Conservation (phyloP, 2,113 vertebrate genomes). For the Microtus montanus region DNA sequence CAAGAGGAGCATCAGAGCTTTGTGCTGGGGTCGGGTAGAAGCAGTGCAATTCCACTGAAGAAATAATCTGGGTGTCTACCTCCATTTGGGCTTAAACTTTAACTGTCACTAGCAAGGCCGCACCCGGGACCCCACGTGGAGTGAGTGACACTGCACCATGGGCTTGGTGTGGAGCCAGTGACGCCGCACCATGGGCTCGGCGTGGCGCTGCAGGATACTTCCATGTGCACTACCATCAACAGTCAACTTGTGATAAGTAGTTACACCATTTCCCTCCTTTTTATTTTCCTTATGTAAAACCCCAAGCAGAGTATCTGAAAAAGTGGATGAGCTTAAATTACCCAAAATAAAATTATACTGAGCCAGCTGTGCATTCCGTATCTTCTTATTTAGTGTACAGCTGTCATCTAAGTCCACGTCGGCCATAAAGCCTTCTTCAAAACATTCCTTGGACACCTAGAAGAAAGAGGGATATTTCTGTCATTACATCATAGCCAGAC, state of each 20-base stretch:
- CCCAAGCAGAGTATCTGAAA: background rate
- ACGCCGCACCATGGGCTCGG: background rate
- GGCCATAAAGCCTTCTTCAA: conserved; percentile 94
- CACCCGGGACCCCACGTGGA: background rate
- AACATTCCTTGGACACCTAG: conserved; percentile 92
- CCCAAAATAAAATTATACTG: conserved; percentile 98
- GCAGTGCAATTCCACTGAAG: background rate
- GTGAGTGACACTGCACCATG: background rate
- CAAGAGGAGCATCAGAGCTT: background rate
- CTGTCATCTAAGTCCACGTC: conserved; percentile 94
- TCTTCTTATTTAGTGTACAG: conserved; percentile 96
- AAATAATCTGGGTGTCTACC: background rate
- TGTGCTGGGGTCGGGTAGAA: background rate
- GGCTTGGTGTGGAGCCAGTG: background rate
- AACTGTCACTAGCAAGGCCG: background rate
- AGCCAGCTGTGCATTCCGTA: conserved; percentile 94
- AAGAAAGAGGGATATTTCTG: background rate
- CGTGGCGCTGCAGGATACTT: background rate
- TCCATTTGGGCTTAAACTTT: background rate
- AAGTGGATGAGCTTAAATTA: conserved; percentile 78
- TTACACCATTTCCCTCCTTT: background rate
- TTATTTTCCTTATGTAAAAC: background rate
- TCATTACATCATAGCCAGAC: background rate
- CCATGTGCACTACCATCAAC: background rate
- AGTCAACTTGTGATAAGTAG: background rate